Conservation (phyloP, 2,888 invertebrate genomes). For the Erebia aethiops region DNA sequence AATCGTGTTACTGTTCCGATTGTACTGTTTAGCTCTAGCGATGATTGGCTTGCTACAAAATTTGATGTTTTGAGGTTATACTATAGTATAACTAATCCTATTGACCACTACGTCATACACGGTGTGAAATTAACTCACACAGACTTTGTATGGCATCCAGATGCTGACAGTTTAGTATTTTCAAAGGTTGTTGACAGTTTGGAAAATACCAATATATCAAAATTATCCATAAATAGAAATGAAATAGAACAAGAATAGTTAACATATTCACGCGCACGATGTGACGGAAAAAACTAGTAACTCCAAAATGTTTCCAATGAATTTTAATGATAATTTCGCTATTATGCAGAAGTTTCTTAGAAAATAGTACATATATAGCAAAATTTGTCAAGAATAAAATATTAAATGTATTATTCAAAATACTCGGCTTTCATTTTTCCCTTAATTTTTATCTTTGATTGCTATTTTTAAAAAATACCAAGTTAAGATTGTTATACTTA, state of each 20-base stretch:
- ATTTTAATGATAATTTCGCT: too few relatives aligned
- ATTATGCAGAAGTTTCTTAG: too few relatives aligned
- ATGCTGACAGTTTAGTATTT: conserved; percentile 54
- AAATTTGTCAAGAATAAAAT: too few relatives aligned
- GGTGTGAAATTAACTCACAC: conserved; percentile 58
- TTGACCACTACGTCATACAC: conserved; percentile 60
- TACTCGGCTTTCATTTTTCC: too few relatives aligned
- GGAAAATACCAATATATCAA: conserved; percentile 43
- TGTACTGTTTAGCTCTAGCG: conserved; percentile 59
- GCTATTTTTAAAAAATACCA: too few relatives aligned
- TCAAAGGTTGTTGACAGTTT: conserved; percentile 56
- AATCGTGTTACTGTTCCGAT: conserved; percentile 56
- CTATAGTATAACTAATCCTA: conserved; percentile 56
- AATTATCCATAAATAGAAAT: conserved; percentile 36
- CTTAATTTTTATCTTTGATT: too few relatives aligned
- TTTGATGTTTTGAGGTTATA: conserved; percentile 58
- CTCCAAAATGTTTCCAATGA: too few relatives aligned
- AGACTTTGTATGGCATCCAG: conserved; percentile 62
- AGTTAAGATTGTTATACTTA: too few relatives aligned
- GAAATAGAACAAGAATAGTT: conserved; percentile 30
- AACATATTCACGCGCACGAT: background rate
- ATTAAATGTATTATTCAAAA: too few relatives aligned
- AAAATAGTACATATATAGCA: too few relatives aligned
- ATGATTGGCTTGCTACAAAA: conserved; percentile 59
- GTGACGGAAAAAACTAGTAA: too few relatives aligned